Percentiles rank a stretch among this genome's conserved stretches.
These are phyloP conservation scores for Strigops habroptila DNA, from an alignment of 2,113 vertebrate species.

Conservation along the genomic window DNA sequence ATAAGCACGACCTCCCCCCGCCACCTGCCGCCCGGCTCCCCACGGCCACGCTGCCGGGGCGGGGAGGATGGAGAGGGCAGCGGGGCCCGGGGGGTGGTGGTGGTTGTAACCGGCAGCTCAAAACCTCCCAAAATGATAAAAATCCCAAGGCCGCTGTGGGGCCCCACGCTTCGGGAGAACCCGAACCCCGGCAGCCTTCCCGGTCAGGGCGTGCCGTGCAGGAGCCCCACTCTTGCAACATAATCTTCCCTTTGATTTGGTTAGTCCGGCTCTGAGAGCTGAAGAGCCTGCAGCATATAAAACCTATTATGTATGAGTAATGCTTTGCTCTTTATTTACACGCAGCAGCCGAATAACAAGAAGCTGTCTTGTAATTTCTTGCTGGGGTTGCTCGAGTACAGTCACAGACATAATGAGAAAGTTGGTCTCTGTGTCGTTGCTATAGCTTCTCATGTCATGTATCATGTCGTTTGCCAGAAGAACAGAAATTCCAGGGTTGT, in stretches of 20 bases:
- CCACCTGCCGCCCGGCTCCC: slow-evolving; percentile 28
- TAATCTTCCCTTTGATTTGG: neutral
- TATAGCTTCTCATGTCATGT: neutral
- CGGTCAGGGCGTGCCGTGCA: neutral
- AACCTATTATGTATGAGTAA: slow-evolving; percentile 24
- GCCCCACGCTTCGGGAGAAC: accelerated
- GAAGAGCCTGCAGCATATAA: neutral
- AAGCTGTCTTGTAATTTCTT: neutral
- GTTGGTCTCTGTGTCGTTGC: neutral
- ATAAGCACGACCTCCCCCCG: neutral
- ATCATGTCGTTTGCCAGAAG: neutral
- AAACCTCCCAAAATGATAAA: neutral
- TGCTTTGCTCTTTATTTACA: neutral
- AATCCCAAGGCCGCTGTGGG: neutral
- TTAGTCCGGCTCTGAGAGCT: neutral
- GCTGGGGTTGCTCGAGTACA: neutral
- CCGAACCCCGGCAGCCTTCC: neutral
- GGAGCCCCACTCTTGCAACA: neutral
- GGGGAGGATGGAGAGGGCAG: neutral
- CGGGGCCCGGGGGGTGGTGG: neutral
- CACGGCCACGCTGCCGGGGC: neutral
- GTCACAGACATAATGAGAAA: neutral
- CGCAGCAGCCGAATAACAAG: neutral
- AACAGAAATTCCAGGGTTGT: neutral
- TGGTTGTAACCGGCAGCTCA: neutral